A percentile compares a stretch with the other conserved stretches of the same genome.
These are phyloP conservation scores for Ormyrus rosae DNA, from an alignment of 2,888 invertebrate genomes.

Conservation along the genomic window DNA sequence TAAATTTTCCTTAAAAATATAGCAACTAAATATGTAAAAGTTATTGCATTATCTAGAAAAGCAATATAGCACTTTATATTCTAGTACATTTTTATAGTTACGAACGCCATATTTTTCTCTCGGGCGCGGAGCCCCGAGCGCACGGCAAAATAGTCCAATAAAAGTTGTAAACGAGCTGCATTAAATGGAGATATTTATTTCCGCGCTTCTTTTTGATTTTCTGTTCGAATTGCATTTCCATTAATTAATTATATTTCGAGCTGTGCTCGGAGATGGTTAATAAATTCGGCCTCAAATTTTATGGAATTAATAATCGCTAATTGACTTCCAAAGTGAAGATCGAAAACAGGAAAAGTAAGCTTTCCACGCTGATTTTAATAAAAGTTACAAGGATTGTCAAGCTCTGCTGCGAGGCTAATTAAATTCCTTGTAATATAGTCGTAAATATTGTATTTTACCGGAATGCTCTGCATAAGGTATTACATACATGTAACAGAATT, in stretches of 20 bases:
- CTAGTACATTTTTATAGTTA: constrained; percentile 13
- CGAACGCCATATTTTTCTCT: constrained; percentile 3
- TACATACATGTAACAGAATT: too few species aligned
- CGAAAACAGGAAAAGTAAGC: not conserved
- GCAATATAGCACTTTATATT: constrained; percentile 1
- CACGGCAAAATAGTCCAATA: constrained; percentile 4
- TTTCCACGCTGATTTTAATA: not conserved
- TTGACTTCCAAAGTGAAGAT: too few species aligned
- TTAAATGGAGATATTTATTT: constrained; percentile 21
- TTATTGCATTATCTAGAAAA: constrained; percentile 3
- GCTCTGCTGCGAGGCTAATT: too few species aligned
- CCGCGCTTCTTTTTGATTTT: not conserved
- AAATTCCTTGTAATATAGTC: too few species aligned
- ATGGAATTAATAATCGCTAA: too few species aligned
- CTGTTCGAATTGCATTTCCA: constrained; percentile 20
- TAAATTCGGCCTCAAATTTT: not conserved
- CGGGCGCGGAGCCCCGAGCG: not conserved
- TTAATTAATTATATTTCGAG: not conserved
- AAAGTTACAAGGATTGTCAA: not conserved
- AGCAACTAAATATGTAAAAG: constrained; percentile 4
- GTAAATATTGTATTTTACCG: too few species aligned
- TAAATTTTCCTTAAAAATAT: too few species aligned
- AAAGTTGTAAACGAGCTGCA: not conserved
- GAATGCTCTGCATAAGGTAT: too few species aligned
- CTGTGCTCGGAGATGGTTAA: not conserved